Evolutionary conservation across 2,797 vertebrate species (phyloP).

Genomic region (Sebastolobus altivelis): DNA sequence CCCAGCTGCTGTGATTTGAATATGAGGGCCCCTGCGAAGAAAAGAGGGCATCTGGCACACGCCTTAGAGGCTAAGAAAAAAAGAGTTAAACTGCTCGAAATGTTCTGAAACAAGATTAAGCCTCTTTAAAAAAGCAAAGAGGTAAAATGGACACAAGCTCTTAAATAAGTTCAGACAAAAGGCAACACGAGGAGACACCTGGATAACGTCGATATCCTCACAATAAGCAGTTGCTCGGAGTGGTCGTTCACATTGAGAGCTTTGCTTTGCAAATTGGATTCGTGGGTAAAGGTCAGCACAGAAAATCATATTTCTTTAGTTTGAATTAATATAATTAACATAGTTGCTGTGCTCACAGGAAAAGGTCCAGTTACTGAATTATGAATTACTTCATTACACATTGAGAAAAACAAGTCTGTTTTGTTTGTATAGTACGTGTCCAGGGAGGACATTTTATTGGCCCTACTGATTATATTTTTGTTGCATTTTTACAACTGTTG

Average conservation of each 20-base stretch:
- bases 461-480: not conserved
- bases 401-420: conserved; percentile 3
- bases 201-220: conserved; percentile 20
- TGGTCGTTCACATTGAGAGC: conserved; percentile 10
- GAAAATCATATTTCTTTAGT: conserved; percentile 32
- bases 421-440: not conserved
- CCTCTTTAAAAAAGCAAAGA: conserved; percentile 51
- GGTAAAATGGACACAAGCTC: conserved; percentile 49
- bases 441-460: not conserved
- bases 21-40: conserved; percentile 78
- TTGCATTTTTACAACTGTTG: not conserved
- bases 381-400: not conserved
- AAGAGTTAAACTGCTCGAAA: conserved; percentile 65
- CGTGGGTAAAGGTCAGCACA: conserved; percentile 15
- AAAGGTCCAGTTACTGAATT: conserved; percentile 1
- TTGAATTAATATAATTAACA: conserved; percentile 53
- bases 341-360: conserved; percentile 41
- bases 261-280: conserved; percentile 28
- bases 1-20: conserved; percentile 85
- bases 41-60: conserved; percentile 85
- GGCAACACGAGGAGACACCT: conserved; percentile 33
- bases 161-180: conserved; percentile 50
- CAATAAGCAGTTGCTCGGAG: not conserved
- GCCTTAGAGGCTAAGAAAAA: conserved; percentile 63
- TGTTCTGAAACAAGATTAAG: conserved; percentile 70